Conservation (phyloP, 2,888 invertebrate genomes). For the Platycheirus rosarum region DNA sequence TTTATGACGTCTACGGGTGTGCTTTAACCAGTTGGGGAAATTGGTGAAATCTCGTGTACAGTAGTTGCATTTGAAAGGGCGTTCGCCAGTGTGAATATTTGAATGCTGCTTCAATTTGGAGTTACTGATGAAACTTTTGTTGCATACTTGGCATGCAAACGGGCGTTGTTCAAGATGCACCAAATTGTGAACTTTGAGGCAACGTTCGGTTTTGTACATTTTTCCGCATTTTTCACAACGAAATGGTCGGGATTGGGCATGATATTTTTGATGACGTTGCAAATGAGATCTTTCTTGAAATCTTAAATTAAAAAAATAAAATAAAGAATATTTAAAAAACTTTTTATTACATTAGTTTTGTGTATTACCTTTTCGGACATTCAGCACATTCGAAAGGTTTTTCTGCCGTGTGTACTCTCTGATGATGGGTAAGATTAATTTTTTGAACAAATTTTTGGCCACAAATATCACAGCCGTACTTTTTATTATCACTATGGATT, state of each 20-base stretch:
- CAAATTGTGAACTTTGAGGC: constrained; percentile 84
- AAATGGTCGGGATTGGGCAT: constrained; percentile 81
- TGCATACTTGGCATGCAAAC: constrained; percentile 84
- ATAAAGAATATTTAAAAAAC: constrained; percentile 8
- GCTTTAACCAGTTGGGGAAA: constrained; percentile 85
- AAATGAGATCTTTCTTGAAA: constrained; percentile 82
- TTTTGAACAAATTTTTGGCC: constrained; percentile 83
- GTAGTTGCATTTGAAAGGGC: constrained; percentile 85
- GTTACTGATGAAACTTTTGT: constrained; percentile 85
- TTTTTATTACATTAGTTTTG: neutral
- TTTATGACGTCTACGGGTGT: constrained; percentile 84
- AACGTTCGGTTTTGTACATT: constrained; percentile 84
- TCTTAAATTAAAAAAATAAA: constrained; percentile 60
- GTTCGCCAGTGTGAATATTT: constrained; percentile 84
- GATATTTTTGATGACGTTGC: constrained; percentile 82
- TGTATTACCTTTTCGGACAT: constrained; percentile 80
- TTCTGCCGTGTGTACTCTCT: constrained; percentile 81
- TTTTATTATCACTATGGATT: constrained; percentile 82
- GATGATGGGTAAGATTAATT: constrained; percentile 82
- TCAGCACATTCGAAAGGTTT: constrained; percentile 82
- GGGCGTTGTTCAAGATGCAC: constrained; percentile 84
- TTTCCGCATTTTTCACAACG: constrained; percentile 82
- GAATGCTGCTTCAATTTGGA: constrained; percentile 85
- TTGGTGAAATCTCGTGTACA: constrained; percentile 85
- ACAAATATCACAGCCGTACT: constrained; percentile 82